Conservation (phyloP, 2,797 vertebrate species). For the Sylvilagus floridanus region DNA sequence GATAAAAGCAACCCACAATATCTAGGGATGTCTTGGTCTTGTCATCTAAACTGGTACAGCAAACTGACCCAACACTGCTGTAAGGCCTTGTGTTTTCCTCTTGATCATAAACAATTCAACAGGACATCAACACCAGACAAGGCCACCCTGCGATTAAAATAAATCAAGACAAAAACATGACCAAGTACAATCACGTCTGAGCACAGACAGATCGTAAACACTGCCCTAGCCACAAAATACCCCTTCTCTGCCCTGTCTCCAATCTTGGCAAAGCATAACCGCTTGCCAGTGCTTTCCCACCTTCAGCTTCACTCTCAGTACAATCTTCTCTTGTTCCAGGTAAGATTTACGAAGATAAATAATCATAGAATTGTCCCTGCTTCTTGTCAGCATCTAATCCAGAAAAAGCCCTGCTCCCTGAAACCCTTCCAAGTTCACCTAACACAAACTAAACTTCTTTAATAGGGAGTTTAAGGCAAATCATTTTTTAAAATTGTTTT, state of each 20-base stretch:
- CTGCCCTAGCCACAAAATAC: not conserved
- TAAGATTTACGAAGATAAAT: not conserved
- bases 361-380: not conserved
- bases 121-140: slow-evolving; percentile 1
- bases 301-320: not conserved
- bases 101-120: not conserved
- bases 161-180: slow-evolving; percentile 25
- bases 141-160: not conserved
- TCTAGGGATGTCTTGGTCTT: too few relatives aligned
- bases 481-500: not conserved
- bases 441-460: not conserved
- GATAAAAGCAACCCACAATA: not conserved
- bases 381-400: not conserved
- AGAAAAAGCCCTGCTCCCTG: not conserved
- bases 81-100: not conserved
- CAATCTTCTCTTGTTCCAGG: not conserved
- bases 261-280: accelerated
- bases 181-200: not conserved
- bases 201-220: not conserved
- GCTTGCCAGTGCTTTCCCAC: not conserved
- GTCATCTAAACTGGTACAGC: not conserved
- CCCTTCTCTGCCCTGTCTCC: too few relatives aligned
- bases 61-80: not conserved
- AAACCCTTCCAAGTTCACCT: not conserved
- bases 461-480: not conserved